Conservation (phyloP, 2,113 vertebrate genomes). For the Falcunculus frontatus region DNA sequence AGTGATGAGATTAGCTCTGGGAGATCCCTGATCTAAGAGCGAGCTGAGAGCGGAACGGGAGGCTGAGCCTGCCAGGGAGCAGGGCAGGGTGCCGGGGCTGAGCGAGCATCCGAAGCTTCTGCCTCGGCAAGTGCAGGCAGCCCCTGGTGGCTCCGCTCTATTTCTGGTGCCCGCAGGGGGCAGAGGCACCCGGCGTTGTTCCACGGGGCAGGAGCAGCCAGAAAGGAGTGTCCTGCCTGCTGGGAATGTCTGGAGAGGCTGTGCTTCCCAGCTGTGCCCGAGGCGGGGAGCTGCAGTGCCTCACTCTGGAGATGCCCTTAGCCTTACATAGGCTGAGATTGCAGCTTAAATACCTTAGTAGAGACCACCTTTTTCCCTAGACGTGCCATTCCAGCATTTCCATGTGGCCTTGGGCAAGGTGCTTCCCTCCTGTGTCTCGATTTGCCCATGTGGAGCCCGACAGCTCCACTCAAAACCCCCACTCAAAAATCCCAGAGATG, state of each 20-base stretch:
- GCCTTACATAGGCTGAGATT: not conserved
- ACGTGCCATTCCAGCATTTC: not conserved
- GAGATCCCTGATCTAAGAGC: constrained; percentile 1
- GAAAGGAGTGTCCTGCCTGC: not conserved
- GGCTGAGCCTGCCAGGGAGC: not conserved
- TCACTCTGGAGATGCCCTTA: not conserved
- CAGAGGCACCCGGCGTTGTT: rapidly evolving
- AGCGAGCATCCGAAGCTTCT: not conserved
- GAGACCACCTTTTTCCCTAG: not conserved
- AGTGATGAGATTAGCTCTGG: constrained; percentile 42
- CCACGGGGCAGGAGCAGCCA: not conserved
- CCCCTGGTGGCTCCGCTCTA: not conserved
- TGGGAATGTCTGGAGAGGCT: not conserved
- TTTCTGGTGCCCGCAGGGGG: not conserved
- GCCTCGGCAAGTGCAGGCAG: not conserved
- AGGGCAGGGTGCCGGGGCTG: not conserved
- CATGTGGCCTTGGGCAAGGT: not conserved
- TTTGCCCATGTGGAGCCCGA: not conserved
- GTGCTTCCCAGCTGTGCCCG: not conserved
- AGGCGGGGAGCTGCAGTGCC: not conserved
- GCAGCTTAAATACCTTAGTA: not conserved
- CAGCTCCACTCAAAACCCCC: not conserved
- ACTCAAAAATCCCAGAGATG: not conserved
- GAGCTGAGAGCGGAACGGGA: not conserved
- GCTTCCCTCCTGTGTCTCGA: not conserved